Conservation (phyloP, 2,797 vertebrate genomes). For the Acipenser transmontanus region DNA sequence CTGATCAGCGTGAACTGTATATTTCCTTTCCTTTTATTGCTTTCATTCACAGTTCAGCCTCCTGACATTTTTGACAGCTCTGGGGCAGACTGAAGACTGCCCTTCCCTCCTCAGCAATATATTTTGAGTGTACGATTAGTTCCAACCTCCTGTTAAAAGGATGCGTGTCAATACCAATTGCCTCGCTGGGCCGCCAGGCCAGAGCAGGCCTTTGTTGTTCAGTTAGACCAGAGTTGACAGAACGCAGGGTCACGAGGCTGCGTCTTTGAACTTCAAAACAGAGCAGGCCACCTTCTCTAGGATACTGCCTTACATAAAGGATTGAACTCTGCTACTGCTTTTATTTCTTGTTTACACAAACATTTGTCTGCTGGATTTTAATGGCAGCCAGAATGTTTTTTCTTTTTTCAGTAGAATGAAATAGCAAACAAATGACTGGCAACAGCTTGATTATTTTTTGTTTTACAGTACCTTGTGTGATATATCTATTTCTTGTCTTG, state of each 20-base stretch:
- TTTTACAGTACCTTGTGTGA: constrained; percentile 41
- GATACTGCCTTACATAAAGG: not conserved
- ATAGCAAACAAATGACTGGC: too few species aligned
- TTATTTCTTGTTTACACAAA: too few species aligned
- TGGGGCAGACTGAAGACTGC: not conserved
- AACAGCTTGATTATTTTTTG: constrained; percentile 46
- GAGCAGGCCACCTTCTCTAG: not conserved
- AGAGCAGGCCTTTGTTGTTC: not conserved
- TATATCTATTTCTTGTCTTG: too few species aligned
- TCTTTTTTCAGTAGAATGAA: too few species aligned
- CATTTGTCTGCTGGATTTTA: too few species aligned
- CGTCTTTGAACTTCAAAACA: not conserved
- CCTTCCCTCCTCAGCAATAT: not conserved
- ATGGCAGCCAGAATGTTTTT: too few species aligned
- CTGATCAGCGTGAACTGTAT: too few species aligned
- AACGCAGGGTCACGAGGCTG: not conserved
- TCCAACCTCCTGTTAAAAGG: constrained; percentile 6
- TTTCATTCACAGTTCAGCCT: too few species aligned
- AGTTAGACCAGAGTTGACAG: not conserved
- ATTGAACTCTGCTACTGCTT: not conserved
- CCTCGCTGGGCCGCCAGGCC: not conserved
- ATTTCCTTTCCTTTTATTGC: too few species aligned
- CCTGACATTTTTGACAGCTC: too few species aligned
- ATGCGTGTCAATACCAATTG: not conserved
- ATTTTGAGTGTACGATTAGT: constrained; percentile 16